A percentile compares a stretch with the other conserved stretches of the same genome.
Evolutionary conservation across 1,140 invertebrate genomes (phyloP).

Genomic region (Hyles vespertilio): DNA sequence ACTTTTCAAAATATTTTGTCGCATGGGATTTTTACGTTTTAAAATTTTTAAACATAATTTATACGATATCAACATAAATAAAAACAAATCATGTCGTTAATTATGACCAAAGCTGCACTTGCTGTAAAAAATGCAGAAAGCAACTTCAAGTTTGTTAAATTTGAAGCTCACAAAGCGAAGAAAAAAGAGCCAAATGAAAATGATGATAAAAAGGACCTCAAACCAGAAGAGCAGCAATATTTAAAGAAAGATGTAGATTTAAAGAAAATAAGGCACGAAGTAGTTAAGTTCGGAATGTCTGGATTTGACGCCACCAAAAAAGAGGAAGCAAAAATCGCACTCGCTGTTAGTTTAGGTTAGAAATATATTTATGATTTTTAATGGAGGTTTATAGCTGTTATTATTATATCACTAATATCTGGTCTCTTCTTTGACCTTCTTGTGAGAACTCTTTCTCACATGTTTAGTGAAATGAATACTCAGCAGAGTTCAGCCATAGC

Average conservation of each 20-base stretch:
- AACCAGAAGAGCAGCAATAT: conserved; percentile 15
- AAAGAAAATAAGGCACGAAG: conserved; percentile 78
- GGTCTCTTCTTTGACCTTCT: too few relatives aligned
- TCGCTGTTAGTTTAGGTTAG: conserved; percentile 79
- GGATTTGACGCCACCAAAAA: conserved; percentile 78
- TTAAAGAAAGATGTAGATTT: conserved; percentile 73
- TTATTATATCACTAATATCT: too few relatives aligned
- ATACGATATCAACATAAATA: background rate
- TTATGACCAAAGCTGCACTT: conserved; percentile 75
- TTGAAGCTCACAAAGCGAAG: conserved; percentile 74
- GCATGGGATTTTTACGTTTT: background rate
- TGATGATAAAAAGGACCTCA: conserved; percentile 24
- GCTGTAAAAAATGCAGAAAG: conserved; percentile 60
- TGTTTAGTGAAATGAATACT: too few relatives aligned
- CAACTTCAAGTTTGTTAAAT: conserved; percentile 72
- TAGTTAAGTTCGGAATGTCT: conserved; percentile 82
- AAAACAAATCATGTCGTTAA: conserved; percentile 44
- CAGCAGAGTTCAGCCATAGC: too few relatives aligned
- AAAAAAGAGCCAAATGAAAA: conserved; percentile 36
- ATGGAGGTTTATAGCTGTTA: too few relatives aligned
- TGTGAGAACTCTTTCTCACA: too few relatives aligned
- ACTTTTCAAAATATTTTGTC: conserved; percentile 2
- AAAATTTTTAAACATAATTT: background rate
- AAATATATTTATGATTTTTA: background rate
- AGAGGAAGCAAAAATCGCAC: conserved; percentile 77